Base-by-base conservation (phyloP, 2,888 invertebrate genomes). In the Diarsia mendica region DNA sequence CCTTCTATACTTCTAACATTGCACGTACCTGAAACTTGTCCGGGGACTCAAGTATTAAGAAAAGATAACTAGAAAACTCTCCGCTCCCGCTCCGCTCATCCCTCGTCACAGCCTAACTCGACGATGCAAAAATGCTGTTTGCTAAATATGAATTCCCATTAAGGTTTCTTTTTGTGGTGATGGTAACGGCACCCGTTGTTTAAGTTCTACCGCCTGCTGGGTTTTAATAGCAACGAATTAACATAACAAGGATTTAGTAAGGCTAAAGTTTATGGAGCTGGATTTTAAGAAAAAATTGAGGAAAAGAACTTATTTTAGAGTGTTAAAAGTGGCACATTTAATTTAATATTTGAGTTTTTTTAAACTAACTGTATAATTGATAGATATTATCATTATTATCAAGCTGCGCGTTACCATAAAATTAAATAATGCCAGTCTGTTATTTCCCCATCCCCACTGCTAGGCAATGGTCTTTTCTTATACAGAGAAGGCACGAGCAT, bases 61-160 rank as follows among this genome's bases (percentile, higher is more conserved):
- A n/a, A n/a, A n/a, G n/a, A n/a, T n/a, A n/a, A n/a, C n/a, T n/a
- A n/a, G 28, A 28, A 28, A n/a, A n/a, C 44, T 67, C 3, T 4
- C n/a, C 44, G 53, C 67, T 46, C n/a, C 23, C 73, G 79, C 83
- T 82, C 58, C 64, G 51, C 80, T 72, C 3, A 10, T 58, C 58
- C 0, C 15, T 13, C 3, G 0, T 0, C 23, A 3, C 49, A 70
- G n/a, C 39, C 53, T 6, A 15, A 23, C 18, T 48, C 84, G 66
- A 82, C 80, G 82, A 84, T 88, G 89, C 90, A 89, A 90, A 91
- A 92, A 87, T 86, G 82, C 78, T 89, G 89, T 91, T 91, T 89
- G 90, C 90, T 90, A 90, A 92, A 92, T 92, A 92, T 91, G 90
- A 91, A 91, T 91, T 85, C 82, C 91, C 90, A 92, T 92, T 91